phyloP scores from a whole-genome alignment of 2,797 vertebrate species.

The Anisognathus igniventris region DNA sequence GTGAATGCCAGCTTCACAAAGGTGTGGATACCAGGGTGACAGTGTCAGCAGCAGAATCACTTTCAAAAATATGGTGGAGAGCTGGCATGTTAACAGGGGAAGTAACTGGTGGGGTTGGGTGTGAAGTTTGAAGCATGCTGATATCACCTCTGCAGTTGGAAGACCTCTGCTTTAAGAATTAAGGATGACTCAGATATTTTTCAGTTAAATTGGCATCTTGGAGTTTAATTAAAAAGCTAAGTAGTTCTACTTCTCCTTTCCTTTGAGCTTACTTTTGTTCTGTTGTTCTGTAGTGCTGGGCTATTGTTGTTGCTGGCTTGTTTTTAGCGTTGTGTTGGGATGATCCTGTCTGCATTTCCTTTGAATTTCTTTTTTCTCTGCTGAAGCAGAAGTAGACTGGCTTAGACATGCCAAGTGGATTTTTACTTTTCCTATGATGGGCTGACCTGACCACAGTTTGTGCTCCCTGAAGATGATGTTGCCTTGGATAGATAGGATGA shows the following conservation, averaged over 20 bases:
- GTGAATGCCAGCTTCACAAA: not conserved
- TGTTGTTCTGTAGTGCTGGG: not conserved
- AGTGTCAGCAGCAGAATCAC: not conserved
- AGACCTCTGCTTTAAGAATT: not conserved
- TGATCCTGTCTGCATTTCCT: not conserved
- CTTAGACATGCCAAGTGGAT: not conserved
- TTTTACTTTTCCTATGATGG: not conserved
- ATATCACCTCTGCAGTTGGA: not conserved
- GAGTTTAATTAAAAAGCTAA: accelerated
- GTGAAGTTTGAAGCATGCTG: not conserved
- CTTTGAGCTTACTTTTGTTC: not conserved
- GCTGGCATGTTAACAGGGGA: not conserved
- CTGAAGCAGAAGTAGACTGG: not conserved
- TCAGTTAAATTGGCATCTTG: not conserved
- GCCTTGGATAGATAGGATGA: not conserved
- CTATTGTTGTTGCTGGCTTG: not conserved
- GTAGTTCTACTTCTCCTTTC: not conserved
- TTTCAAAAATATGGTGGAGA: not conserved
- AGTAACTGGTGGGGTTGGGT: accelerated
- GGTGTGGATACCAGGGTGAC: not conserved
- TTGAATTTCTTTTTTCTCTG: not conserved
- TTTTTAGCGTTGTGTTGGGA: not conserved
- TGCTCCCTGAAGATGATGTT: not conserved
- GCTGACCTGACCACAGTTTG: not conserved
- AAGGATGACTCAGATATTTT: not conserved